Conservation (phyloP, 2,888 invertebrate species). For the Catotricha subobsoleta region DNA sequence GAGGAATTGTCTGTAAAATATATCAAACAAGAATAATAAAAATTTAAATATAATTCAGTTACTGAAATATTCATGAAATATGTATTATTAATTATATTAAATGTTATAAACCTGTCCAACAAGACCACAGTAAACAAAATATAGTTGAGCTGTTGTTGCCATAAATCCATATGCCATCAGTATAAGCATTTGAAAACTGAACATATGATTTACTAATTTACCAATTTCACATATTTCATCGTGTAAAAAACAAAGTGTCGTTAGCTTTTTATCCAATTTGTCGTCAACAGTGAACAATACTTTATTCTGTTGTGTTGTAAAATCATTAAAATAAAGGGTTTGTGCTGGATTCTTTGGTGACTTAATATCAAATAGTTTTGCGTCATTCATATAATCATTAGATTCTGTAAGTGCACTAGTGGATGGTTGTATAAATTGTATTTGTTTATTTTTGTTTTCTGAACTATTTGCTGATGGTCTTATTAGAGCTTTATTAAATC, state of each 20-base stretch:
- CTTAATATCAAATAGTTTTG: too few relatives aligned
- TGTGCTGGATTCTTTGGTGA: too few relatives aligned
- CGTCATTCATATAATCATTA: too few relatives aligned
- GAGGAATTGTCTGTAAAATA: slow-evolving; percentile 20
- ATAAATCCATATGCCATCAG: slow-evolving; percentile 29
- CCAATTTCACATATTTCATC: slow-evolving; percentile 30
- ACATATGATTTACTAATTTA: slow-evolving; percentile 24
- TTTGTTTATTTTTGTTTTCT: too few relatives aligned
- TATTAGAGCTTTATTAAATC: neutral
- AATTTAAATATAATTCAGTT: neutral
- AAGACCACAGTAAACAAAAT: slow-evolving; percentile 27
- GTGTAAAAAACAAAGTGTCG: slow-evolving; percentile 27
- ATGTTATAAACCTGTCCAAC: slow-evolving; percentile 20
- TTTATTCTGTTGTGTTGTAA: too few relatives aligned
- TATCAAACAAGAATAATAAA: too few relatives aligned
- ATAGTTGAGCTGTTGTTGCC: slow-evolving; percentile 28
- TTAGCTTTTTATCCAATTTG: slow-evolving; percentile 25
- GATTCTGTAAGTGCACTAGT: too few relatives aligned
- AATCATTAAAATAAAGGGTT: too few relatives aligned
- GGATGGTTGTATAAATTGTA: too few relatives aligned
- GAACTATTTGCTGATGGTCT: too few relatives aligned
- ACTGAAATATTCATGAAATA: neutral
- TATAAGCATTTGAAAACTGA: slow-evolving; percentile 27
- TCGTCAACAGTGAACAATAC: slow-evolving; percentile 19
- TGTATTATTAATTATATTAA: neutral